Evolutionary conservation across 2,797 vertebrate species (phyloP), one percentile per base, ranked within the genome.

Genomic region (Choloepus didactylus): DNA sequence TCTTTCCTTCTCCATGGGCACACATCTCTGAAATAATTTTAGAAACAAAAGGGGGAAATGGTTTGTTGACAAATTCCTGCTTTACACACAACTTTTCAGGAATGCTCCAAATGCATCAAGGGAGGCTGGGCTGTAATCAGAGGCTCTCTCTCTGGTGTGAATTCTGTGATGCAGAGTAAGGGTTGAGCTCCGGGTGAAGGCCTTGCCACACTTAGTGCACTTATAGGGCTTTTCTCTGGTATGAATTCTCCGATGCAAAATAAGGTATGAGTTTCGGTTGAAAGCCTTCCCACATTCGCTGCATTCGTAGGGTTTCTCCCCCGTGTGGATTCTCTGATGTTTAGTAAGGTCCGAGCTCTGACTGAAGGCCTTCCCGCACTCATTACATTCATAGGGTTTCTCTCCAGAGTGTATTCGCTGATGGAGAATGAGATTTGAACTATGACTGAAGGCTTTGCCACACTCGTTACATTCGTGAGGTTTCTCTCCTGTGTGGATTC

Each of bases 301-400:
- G 92, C 98, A 98, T 94, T 98, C 97, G 2, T 98, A 98, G 29
- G 98, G 98, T 54, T 98, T 98, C 64, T 98, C 98, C 27, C 98
- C 98, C 0, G 98, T 98, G 83, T 98, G 98, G 46, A 97, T 98
- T 67, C 98, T 94, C 95, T 98, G 98, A 49, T 98, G 98, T 31
- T 98, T 98, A 2, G 97, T 98, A 44, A 98, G 97, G 92, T 98
- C 98, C 73, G 98, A 98, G 94, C 97, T 97, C 96, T 98, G 98
- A 79, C 97, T 98, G 95, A 98, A 98, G 79, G 97, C 97, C 67
- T 98, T 98, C 35, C 97, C 98, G 7, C 98, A 98, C 86, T 98
- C 97, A 0, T 97, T 97, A 95, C 97, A 98, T 87, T 98, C 97
- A 14, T 98, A 98, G 38, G 98, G 98, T 51, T 98, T 98, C 77